These are phyloP conservation scores for Mesorhabditis spiculigera DNA, from an alignment of 2,888 invertebrate species.

Conservation along the genomic window DNA sequence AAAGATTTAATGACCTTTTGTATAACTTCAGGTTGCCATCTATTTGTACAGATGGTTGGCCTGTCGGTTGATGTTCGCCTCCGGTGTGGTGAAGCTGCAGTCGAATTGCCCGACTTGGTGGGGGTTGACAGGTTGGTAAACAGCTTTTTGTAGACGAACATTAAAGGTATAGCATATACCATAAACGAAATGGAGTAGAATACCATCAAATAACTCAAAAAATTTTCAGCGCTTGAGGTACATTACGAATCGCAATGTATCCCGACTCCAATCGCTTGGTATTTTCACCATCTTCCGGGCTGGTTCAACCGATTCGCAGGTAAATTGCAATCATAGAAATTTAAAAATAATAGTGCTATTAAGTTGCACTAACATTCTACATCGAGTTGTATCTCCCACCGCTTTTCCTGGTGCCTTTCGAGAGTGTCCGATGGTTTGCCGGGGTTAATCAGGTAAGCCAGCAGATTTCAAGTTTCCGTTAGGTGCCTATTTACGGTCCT, in stretches of 20 bases:
- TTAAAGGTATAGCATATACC: too few relatives aligned
- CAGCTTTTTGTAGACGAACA: neutral
- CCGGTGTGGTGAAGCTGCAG: conserved; percentile 72
- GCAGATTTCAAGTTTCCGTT: neutral
- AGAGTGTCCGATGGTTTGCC: conserved; percentile 68
- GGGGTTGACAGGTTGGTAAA: conserved; percentile 70
- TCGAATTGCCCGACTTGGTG: conserved; percentile 76
- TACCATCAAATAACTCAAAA: neutral
- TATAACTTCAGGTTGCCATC: conserved; percentile 20
- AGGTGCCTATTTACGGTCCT: neutral
- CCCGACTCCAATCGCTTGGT: conserved; percentile 74
- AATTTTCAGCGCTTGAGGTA: conserved; percentile 62
- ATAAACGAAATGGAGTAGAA: neutral
- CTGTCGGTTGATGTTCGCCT: conserved; percentile 73
- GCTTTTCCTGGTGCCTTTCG: conserved; percentile 72
- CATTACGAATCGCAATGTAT: conserved; percentile 76
- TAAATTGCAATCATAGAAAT: neutral
- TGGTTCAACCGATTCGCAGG: conserved; percentile 66
- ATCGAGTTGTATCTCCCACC: conserved; percentile 72
- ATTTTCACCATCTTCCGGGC: conserved; percentile 71
- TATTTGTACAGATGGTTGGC: conserved; percentile 68
- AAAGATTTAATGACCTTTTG: neutral
- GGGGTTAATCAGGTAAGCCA: conserved; percentile 69
- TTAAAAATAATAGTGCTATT: conserved; percentile 55
- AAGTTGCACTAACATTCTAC: conserved; percentile 68